Evolutionary conservation across 2,113 vertebrate genomes (phyloP).

Genomic region (Callocephalon fimbriatum): DNA sequence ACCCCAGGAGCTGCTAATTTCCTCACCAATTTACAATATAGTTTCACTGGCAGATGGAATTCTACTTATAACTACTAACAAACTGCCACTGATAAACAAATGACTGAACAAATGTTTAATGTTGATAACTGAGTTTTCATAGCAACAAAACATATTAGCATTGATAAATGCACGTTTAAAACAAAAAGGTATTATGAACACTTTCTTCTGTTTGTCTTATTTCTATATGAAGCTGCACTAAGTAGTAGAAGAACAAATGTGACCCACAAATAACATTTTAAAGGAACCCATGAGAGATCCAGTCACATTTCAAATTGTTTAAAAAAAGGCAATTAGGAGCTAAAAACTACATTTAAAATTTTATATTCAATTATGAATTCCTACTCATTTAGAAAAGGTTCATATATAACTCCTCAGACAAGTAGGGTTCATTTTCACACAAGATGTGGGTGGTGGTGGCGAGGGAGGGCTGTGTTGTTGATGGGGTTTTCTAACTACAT

Average conservation of each 20-base stretch:
- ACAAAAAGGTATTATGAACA: slow-evolving; percentile 22
- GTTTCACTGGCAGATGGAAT: slow-evolving; percentile 80
- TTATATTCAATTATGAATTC: not conserved
- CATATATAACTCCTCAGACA: not conserved
- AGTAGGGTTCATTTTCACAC: not conserved
- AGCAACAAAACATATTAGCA: slow-evolving; percentile 56
- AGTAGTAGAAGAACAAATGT: not conserved
- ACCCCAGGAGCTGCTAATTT: slow-evolving; percentile 71
- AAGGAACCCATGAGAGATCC: not conserved
- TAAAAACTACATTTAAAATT: not conserved
- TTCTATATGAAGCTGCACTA: slow-evolving; percentile 24
- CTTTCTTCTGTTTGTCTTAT: slow-evolving; percentile 4
- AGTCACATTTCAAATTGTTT: not conserved
- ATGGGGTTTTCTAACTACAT: not conserved
- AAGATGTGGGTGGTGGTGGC: not conserved
- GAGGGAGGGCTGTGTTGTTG: not conserved
- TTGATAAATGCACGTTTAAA: slow-evolving; percentile 41
- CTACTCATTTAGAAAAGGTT: not conserved
- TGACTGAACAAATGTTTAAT: slow-evolving; percentile 76
- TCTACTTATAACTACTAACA: slow-evolving; percentile 82
- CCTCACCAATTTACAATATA: slow-evolving; percentile 63
- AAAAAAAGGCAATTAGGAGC: not conserved
- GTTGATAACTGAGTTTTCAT: slow-evolving; percentile 73
- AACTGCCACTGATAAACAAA: slow-evolving; percentile 81
- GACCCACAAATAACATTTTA: not conserved